These are phyloP conservation scores for Toxonevra muliebris DNA, from an alignment of 2,888 invertebrate species.

Conservation along the genomic window DNA sequence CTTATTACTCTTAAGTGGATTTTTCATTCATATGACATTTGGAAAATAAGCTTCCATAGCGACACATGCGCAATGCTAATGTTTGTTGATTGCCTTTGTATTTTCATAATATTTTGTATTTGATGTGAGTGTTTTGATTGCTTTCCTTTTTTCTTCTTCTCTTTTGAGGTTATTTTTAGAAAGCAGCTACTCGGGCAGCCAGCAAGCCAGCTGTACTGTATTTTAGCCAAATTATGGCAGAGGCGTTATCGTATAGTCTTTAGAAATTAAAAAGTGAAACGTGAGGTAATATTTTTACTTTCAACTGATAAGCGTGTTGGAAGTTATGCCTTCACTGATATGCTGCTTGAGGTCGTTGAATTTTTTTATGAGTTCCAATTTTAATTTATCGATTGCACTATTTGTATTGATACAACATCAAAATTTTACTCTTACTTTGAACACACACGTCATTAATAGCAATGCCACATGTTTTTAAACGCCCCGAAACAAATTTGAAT, in stretches of 20 bases:
- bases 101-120: not conserved
- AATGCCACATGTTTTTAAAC: no score
- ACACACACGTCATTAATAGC: no score
- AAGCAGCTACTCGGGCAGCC: conserved; percentile 8
- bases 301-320: not conserved
- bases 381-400: not conserved
- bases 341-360: not conserved
- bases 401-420: not conserved
- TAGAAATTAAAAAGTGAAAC: conserved; percentile 6
- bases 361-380: not conserved
- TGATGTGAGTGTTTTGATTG: not conserved
- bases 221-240: not conserved
- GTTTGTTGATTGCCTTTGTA: conserved; percentile 6
- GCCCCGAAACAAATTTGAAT: no score
- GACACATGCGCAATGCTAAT: conserved; percentile 21
- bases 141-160: not conserved
- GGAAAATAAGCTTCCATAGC: conserved; percentile 30
- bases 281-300: conserved; percentile 17
- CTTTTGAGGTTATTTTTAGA: conserved; percentile 19
- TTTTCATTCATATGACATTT: conserved; percentile 39
- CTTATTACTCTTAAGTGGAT: not conserved
- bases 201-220: not conserved
- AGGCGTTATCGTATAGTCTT: conserved; percentile 2
- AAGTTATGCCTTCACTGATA: not conserved
- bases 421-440: not conserved